Evolutionary conservation across 2,113 vertebrate genomes (phyloP).

Genomic region (Seriola quinqueradiata): DNA sequence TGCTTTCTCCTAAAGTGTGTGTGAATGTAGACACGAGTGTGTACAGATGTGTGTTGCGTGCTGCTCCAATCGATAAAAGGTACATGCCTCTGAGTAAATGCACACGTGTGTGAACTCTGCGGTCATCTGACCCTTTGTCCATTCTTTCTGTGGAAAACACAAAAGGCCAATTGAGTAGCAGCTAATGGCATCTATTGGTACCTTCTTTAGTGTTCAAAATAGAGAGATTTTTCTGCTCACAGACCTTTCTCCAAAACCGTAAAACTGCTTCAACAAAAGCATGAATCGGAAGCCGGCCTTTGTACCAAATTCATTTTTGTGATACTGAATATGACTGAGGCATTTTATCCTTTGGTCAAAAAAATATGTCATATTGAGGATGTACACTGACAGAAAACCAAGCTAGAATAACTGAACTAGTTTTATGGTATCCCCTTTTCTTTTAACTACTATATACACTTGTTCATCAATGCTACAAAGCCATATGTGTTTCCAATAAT

Average conservation of each 20-base stretch:
- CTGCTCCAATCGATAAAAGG: conserved; percentile 67
- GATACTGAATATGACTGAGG: conserved; percentile 31
- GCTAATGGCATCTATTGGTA: conserved; percentile 57
- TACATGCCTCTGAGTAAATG: conserved; percentile 62
- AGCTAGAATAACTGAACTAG: conserved; percentile 7
- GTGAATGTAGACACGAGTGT: conserved; percentile 45
- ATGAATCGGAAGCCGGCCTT: conserved; percentile 15
- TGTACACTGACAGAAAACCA: conserved; percentile 30
- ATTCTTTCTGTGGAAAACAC: conserved; percentile 56
- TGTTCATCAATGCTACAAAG: conserved; percentile 49
- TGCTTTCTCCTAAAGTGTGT: conserved; percentile 39
- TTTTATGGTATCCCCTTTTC: conserved; percentile 27
- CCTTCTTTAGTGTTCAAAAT: conserved; percentile 51
- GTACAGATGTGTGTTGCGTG: conserved; percentile 51
- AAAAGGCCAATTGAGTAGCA: conserved; percentile 57
- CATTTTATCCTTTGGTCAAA: conserved; percentile 25
- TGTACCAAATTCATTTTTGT: conserved; percentile 32
- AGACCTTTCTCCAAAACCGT: conserved; percentile 35
- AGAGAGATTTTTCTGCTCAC: conserved; percentile 25
- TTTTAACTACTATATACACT: conserved; percentile 47
- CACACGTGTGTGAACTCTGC: conserved; percentile 53
- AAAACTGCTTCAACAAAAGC: conserved; percentile 28
- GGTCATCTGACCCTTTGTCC: conserved; percentile 67
- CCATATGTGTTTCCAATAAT: conserved; percentile 72
- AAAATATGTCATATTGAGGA: conserved; percentile 20